Base-by-base conservation (phyloP, 2,888 invertebrate species). In the Drosophila mettleri region DNA sequence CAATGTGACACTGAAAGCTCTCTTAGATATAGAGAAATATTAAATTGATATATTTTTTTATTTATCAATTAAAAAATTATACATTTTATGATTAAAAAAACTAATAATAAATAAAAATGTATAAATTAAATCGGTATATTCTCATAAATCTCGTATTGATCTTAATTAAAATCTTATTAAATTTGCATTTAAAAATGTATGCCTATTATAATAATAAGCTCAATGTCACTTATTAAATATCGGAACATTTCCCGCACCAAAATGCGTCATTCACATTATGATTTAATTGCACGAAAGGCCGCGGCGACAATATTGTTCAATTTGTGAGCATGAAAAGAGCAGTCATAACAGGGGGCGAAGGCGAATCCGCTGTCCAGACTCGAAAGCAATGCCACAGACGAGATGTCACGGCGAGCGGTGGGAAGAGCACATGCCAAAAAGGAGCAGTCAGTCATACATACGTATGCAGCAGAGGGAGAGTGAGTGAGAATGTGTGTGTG, bases 301-400 rank as follows among this genome's bases (percentile, higher is more conserved):
- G 54, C 16, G 33, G 61, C 66, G 80, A 73, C 86, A 86, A 79
- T 74, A 65, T 75, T 75, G 79, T 75, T 65, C 70, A 75, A 75
- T 79, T 66, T 54, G 66, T 31, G 57, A 71, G 34, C 60, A 70
- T 74, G 80, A 73, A 86, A 88, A 68, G 74, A 64, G 57, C 80
- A 83, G 80, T 68, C 81, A 77, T 51, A 80, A 83, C 86, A 82
- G 80, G 67, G 57, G 66, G 57, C 86, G 78, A 81, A 67, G 82
- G 27, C 79, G 84, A 74, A 65, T 86, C 29, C 80, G 45, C 48
- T 76, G 54, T 54, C 55, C 63, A 61, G 67, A 70, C 49, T 49
- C 51, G 38, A 51, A 66, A 46, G 38, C 78, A 77, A 64, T 67
- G 57, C 77, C 36, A 54, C 54, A 24, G 46, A 8, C 31, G 31